Base-by-base conservation (phyloP, 2,888 invertebrate species). In the Eupithecia insigniata region DNA sequence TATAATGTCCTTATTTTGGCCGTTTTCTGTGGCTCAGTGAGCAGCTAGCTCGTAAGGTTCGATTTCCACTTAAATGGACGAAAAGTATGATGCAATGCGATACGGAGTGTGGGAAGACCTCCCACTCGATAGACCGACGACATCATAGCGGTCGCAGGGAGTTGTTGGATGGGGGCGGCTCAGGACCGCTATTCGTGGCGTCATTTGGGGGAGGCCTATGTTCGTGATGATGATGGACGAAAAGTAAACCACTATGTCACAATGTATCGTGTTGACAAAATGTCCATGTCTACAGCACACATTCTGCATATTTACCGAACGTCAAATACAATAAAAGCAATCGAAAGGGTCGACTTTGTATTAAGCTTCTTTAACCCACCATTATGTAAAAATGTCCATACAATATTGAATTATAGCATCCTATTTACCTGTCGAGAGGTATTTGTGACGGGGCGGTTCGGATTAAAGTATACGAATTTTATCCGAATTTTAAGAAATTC, bases 361-460 rank as follows among this genome's bases (percentile, higher is more conserved):
- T 71, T 73, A 22, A 73, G 71, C 74, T 66, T 70, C 68, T 69
- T 73, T 74, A 67, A 70, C 60, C 67, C 55, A 26, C 70, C 73
- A 71, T 76, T 79, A 78, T 78, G 76, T 75, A 76, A 76, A 77
- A 78, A 75, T 68, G 74, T 73, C 73, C 69, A 69, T 74, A 72
- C 72, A 66, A 66, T 78, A 79, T 79, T 78, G 79, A 78, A 75
- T 78, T 79, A 76, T 75, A 73, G 71, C 75, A 71, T 26, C 72
- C 79, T 75, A 75, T 75, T 79, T 79, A 76, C 76, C 73, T 76
- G 76, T 73, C 76, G 60, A 12, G 64, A 64, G 69, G 70, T 68
- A 72, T 75, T 62, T 61, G 60, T 30, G 71, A 69, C 66, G 67
- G 32, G 36, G 67, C 66, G 76, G 78, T 73, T 4, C 34, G 55